These are phyloP conservation scores for Ectropis grisescens DNA, from an alignment of 1,140 invertebrate species.

Conservation along the genomic window DNA sequence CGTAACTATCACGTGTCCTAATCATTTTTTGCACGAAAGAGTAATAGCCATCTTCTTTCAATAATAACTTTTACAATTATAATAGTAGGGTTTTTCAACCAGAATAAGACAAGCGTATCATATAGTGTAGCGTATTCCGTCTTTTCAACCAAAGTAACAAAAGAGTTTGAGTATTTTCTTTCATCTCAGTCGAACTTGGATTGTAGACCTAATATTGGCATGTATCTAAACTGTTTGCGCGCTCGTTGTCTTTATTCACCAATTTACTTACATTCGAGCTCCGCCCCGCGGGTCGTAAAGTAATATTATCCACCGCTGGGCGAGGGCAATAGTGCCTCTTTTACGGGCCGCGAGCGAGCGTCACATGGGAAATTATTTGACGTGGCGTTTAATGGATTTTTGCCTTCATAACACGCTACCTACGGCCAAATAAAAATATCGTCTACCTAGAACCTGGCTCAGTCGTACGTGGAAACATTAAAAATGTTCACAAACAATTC, in stretches of 20 bases:
- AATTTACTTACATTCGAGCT: conserved; percentile 64
- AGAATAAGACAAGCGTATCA: too few relatives aligned
- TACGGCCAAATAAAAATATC: conserved; percentile 54
- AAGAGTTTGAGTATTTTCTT: too few relatives aligned
- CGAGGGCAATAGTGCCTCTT: conserved; percentile 63
- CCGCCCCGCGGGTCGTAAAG: conserved; percentile 57
- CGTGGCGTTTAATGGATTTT: conserved; percentile 68
- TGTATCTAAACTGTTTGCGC: conserved; percentile 18
- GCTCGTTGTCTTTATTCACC: conserved; percentile 54
- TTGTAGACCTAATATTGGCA: conserved; percentile 15
- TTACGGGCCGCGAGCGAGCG: conserved; percentile 63
- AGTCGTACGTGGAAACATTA: too few relatives aligned
- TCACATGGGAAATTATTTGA: conserved; percentile 70
- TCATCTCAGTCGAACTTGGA: too few relatives aligned
- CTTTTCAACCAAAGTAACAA: too few relatives aligned
- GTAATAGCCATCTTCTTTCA: too few relatives aligned
- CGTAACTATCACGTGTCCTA: too few relatives aligned
- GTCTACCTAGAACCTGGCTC: conserved; percentile 9
- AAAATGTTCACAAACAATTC: too few relatives aligned
- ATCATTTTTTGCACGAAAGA: too few relatives aligned
- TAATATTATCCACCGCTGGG: conserved; percentile 64
- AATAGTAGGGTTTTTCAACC: too few relatives aligned
- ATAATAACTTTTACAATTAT: too few relatives aligned
- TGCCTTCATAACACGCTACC: conserved; percentile 65
- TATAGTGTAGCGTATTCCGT: too few relatives aligned